Evolutionary conservation across 2,888 invertebrate species (phyloP), one percentile per base, ranked within the genome.

Genomic region (Drosophila suboccidentalis): DNA sequence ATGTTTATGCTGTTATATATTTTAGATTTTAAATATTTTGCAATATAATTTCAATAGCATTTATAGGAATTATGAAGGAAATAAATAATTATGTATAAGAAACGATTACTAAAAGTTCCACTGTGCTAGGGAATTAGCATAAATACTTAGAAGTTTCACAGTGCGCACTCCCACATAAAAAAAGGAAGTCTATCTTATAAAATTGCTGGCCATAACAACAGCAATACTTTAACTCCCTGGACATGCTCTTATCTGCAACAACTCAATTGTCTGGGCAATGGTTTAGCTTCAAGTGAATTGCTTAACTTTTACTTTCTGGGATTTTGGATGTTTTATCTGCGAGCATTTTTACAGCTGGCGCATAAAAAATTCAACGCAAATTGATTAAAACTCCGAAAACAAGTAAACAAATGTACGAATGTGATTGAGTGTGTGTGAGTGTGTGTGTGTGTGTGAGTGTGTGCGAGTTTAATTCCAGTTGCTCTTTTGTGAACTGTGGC

Each of bases 321-420:
- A 51, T 71, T 76, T 65, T 58, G 69, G 62, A 65, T 71, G 70
- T 47, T 73, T 79, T 86, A 81, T 86, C 86, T 72, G 75, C 59
- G 65, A 58, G 65, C 71, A 65, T 71, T 85, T 85, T 82, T 76
- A 78, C 78, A 82, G 81, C 75, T 74, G 77, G 72, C 72, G 74
- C 74, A 87, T 89, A 55, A 86, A 89, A 87, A 87, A 89, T 89
- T 80, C 84, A 81, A 78, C 76, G 72, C 78, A 90, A 82, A 88
- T 87, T 87, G 84, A 88, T 80, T 80, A 89, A 87, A 88, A 85
- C 75, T 82, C 76, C 73, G 26, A 76, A 70, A 69, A 62, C 71
- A 72, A 65, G 58, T 49, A 70, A 76, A 69, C 68, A 74, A 80
- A 80, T 63, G 65, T 69, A 80, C 65, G 53, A 47, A 13, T 59